phyloP scores from a whole-genome alignment of 2,797 vertebrate genomes.

The Botia kubotai region DNA sequence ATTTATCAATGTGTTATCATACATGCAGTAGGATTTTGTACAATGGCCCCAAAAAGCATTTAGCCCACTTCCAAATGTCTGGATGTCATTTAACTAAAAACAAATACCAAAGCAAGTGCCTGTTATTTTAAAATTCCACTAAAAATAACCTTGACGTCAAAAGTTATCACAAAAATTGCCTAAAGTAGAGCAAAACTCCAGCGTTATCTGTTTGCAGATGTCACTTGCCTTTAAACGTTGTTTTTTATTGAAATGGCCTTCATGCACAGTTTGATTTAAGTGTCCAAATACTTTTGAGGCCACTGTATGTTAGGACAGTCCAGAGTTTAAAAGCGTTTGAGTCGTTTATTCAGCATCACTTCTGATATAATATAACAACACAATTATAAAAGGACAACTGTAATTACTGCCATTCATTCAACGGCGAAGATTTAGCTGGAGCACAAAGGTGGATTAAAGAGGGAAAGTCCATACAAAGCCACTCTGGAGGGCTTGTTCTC shows the following conservation, averaged over 20 bases:
- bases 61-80: neutral
- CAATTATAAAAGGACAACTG: slow-evolving; percentile 11
- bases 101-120: too few relatives aligned
- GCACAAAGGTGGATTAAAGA: slow-evolving; percentile 5
- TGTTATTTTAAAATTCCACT: neutral
- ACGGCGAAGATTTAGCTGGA: neutral
- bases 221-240: too few relatives aligned
- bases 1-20: neutral
- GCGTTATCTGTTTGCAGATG: too few relatives aligned
- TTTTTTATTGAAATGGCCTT: too few relatives aligned
- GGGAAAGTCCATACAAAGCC: slow-evolving; percentile 11
- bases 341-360: neutral
- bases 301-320: neutral
- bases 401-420: slow-evolving; percentile 34
- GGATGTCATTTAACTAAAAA: too few relatives aligned
- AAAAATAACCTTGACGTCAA: neutral
- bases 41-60: neutral
- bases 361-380: slow-evolving; percentile 1
- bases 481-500: neutral
- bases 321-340: neutral
- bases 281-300: too few relatives aligned
- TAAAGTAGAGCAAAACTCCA: too few relatives aligned
- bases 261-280: too few relatives aligned
- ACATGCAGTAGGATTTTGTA: neutral
- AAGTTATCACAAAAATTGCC: neutral